Evolutionary conservation across 2,888 invertebrate genomes (phyloP), one percentile per base, ranked within the genome.

Genomic region (Alloscopus bannaensis): DNA sequence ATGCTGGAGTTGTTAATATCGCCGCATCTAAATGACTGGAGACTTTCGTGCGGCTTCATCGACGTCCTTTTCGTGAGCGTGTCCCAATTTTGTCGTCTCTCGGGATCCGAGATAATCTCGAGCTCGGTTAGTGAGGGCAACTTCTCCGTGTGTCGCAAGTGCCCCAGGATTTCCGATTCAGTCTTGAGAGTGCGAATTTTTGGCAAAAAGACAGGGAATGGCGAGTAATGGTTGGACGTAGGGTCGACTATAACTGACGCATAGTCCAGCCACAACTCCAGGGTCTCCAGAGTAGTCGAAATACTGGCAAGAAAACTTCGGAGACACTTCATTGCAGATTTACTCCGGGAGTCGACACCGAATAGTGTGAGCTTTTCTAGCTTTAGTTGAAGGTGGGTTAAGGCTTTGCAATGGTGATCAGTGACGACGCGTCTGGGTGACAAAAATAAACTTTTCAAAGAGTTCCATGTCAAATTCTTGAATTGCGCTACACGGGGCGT

Each of bases 251-350:
- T n/a, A 16, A 45, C 47, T 42, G 62, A 31, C 22, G 42, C 64
- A 29, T 77, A 77, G 24, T 80, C 78, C 36, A 79, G 64, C 60
- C 73, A 79, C 8, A 81, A 40, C 47, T 82, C 76, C 28, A 82
- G 40, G 18, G 40, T 26, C 47, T 75, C 52, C 24, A 81, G n/a
- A 40, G 66, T 79, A n/a, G 50, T 26, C 6, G 75, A 31, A 2
- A 79, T 1, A 13, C 71, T 70, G 31, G 65, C 29, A 3, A 82
- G 29, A 36, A 80, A 80, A 18, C 55, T 68, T 1, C 59, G 55
- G n/a, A 81, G 36, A 20, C 28, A 40, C 3, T 66, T 47, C 71
- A 80, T 80, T 29, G 69, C 24, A 16, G 29, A 50, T 4, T 72
- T 50, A 8, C 36, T 68, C 3, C 28, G 16, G 1, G 82, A 59